Conservation (phyloP, 2,797 vertebrate species). For the Halcyon smyrnensis region DNA sequence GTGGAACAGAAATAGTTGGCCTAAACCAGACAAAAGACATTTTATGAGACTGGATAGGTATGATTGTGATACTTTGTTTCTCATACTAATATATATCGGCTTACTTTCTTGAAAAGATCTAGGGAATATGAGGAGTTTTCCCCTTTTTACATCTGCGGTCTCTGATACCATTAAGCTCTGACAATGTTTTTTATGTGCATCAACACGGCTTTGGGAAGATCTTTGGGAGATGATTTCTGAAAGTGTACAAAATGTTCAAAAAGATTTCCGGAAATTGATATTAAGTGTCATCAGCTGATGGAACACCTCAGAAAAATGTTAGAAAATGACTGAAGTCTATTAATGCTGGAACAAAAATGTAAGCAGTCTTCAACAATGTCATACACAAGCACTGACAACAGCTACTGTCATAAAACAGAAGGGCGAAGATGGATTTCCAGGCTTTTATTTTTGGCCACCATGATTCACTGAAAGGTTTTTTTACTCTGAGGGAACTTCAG, state of each 20-base stretch:
- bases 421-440: neutral
- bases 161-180: neutral
- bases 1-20: neutral
- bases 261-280: neutral
- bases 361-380: neutral
- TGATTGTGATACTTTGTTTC: neutral
- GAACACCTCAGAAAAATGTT: neutral
- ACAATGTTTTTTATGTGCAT: neutral
- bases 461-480: neutral
- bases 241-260: neutral
- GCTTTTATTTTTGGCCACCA: neutral
- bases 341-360: neutral
- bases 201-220: neutral
- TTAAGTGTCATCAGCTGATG: neutral
- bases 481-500: neutral
- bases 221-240: neutral
- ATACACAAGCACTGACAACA: neutral
- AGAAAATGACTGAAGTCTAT: neutral
- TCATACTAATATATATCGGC: too few species aligned
- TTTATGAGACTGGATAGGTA: rapidly evolving
- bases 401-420: neutral
- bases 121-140: neutral
- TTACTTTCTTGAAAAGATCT: neutral
- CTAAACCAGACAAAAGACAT: neutral
- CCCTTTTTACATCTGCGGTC: neutral